Conservation (phyloP, 2,113 vertebrate genomes). For the Pterocles burchelli region DNA sequence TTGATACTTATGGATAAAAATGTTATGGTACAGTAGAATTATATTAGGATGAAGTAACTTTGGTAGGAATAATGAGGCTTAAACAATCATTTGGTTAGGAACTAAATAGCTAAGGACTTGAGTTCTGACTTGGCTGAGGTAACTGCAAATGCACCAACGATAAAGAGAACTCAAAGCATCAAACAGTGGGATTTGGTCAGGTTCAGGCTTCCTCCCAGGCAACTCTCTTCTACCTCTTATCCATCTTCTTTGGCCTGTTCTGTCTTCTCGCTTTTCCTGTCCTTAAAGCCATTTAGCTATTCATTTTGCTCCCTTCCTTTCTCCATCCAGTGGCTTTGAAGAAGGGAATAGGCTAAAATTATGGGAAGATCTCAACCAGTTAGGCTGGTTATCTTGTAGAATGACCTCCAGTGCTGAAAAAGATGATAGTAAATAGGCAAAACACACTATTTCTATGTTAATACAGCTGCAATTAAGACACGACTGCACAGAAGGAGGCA, state of each 20-base stretch:
- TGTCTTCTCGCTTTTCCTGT: neutral
- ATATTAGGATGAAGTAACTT: neutral
- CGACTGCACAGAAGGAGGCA: neutral
- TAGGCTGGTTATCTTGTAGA: neutral
- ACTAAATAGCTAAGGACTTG: neutral
- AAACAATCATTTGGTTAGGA: neutral
- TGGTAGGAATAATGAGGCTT: neutral
- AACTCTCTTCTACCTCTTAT: neutral
- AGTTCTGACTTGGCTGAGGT: neutral
- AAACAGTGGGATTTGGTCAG: neutral
- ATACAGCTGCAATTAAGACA: neutral
- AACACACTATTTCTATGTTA: neutral
- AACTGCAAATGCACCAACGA: neutral
- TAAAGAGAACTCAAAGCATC: neutral
- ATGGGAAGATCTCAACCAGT: neutral
- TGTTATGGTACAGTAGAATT: neutral
- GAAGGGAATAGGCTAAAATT: neutral
- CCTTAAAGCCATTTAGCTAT: neutral
- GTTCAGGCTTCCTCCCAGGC: neutral
- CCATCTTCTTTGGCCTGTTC: neutral
- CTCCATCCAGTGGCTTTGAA: neutral
- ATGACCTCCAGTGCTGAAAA: neutral
- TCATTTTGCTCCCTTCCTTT: neutral
- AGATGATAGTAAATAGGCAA: neutral
- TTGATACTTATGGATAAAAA: neutral